A percentile compares a stretch with the other conserved stretches of the same genome.
Evolutionary conservation across 2,888 invertebrate genomes (phyloP).

Genomic region (Tethea ocularis): DNA sequence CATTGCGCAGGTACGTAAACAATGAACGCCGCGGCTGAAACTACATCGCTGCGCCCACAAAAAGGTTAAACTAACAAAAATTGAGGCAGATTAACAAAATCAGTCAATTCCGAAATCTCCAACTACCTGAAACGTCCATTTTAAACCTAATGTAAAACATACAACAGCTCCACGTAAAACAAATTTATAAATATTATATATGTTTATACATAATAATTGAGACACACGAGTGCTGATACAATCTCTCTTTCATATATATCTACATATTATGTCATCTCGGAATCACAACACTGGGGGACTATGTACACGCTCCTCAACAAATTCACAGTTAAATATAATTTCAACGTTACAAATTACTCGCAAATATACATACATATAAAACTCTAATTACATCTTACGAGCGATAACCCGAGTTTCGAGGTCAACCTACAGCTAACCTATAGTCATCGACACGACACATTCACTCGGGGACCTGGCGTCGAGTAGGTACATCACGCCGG

Average conservation of each 20-base stretch:
- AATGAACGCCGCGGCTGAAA: conserved; percentile 32
- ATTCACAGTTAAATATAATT: conserved; percentile 43
- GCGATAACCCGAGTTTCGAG: conserved; percentile 31
- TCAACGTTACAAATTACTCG: conserved; percentile 53
- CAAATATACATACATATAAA: conserved; percentile 76
- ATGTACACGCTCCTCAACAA: conserved; percentile 61
- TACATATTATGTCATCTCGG: conserved; percentile 49
- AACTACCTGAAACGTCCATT: conserved; percentile 33
- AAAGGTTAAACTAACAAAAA: conserved; percentile 43
- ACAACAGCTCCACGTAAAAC: conserved; percentile 49
- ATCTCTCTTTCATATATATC: conserved; percentile 15
- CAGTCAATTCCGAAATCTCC: conserved; percentile 65
- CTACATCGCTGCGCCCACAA: conserved; percentile 32
- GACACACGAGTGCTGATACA: conserved; percentile 37
- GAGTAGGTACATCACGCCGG: background rate
- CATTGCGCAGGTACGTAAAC: conserved; percentile 7
- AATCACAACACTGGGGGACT: conserved; percentile 76
- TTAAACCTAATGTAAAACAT: conserved; percentile 48
- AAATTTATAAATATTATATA: conserved; percentile 22
- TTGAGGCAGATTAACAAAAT: conserved; percentile 59
- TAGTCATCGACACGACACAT: background rate
- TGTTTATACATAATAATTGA: conserved; percentile 48
- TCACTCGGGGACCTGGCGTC: background rate
- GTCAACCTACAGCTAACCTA: background rate
- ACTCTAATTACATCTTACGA: conserved; percentile 46